Percentiles rank a stretch among this genome's conserved stretches.
phyloP scores from a whole-genome alignment of 1,140 invertebrate species.

The Papilio polytes region DNA sequence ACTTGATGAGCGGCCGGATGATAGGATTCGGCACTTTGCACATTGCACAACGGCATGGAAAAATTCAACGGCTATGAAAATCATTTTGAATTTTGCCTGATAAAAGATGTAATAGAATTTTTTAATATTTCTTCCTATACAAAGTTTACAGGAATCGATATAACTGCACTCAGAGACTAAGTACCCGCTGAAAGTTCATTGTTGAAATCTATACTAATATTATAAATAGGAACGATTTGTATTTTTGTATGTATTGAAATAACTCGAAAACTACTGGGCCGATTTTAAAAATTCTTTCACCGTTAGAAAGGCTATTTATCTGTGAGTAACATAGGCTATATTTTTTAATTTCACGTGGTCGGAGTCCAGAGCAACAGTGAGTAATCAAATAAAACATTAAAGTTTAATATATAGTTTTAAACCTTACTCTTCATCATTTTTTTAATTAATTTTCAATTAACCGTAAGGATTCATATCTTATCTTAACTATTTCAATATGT shows the following conservation, averaged over 20 bases:
- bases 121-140: not conserved
- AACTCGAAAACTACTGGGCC: no score
- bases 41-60: conserved; percentile 35
- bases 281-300: no score
- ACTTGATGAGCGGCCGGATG: conserved; percentile 34
- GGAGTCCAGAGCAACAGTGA: no score
- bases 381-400: no score
- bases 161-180: not conserved
- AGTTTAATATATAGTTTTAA: not conserved
- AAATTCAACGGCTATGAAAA: conserved; percentile 33
- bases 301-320: no score
- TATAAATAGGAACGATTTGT: no score
- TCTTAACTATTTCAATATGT: not conserved
- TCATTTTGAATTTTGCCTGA: conserved; percentile 19
- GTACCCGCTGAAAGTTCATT: not conserved
- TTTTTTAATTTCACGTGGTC: no score
- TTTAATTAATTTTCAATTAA: not conserved
- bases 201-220: no score
- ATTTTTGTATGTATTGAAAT: no score
- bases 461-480: not conserved
- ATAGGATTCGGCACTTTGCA: conserved; percentile 38
- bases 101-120: not conserved
- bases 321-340: no score
- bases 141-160: not conserved
- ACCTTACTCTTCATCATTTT: no score